phyloP scores from a whole-genome alignment of 2,113 vertebrate species.

The Arizona elegans region DNA sequence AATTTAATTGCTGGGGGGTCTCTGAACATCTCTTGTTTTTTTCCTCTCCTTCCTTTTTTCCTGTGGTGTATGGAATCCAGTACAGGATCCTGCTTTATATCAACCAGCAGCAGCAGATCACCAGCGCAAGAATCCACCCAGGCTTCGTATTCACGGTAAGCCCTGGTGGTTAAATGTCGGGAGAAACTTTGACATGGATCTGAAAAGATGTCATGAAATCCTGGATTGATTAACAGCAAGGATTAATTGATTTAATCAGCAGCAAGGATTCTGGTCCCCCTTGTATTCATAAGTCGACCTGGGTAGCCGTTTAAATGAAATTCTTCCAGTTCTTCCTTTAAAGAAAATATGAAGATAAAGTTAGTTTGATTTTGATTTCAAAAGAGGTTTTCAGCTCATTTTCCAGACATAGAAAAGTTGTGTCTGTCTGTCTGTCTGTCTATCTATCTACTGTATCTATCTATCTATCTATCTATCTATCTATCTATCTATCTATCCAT shows the following conservation, averaged over 20 bases:
- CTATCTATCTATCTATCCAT: no score
- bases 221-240: background rate
- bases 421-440: no score
- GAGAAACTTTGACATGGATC: no score
- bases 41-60: conserved; percentile 12
- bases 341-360: background rate
- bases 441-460: no score
- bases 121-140: conserved; percentile 80
- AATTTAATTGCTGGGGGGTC: no score
- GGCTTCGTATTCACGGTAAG: conserved; percentile 89
- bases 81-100: conserved; percentile 93
- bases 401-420: no score
- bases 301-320: background rate
- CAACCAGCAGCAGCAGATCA: conserved; percentile 88
- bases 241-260: background rate
- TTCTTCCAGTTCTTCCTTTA: no score
- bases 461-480: no score
- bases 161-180: background rate
- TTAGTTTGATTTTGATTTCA: background rate
- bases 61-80: conserved; percentile 68
- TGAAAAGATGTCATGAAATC: background rate
- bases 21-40: background rate
- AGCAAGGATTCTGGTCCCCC: background rate
- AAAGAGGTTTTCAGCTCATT: background rate
- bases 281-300: no score